Base-by-base conservation (phyloP, 1,140 invertebrate genomes). In the Drosophila pruinosa region DNA sequence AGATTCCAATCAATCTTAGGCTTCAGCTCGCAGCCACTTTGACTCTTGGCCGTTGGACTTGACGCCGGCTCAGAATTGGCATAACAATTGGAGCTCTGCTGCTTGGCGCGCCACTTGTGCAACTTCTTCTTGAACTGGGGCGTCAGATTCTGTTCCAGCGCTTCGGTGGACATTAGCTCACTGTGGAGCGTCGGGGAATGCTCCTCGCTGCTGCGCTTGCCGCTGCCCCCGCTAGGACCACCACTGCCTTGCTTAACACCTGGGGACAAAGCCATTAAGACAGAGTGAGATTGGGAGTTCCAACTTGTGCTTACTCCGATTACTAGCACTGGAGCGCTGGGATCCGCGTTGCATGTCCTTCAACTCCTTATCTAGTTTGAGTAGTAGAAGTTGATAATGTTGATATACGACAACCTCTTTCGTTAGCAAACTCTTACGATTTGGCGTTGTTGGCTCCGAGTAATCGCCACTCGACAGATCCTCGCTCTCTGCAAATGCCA, bases 41-140 rank as follows among this genome's bases (percentile, higher is more conserved):
- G 92, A 72, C 92, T 92, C 78, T 82, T 93, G 71, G 92, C 90
- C 72, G 92, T 91, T 15, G 81, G 81, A 69, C 81, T 85, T 6
- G 65, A 47, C 1, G 82, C 77, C 2, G 81, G 62, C 4, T 89
- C 80, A 3, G 92, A 78, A 22, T 90, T 75, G 34, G 72, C 59
- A 15, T 77, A 71, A 10, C 53, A 58, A 10, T 61, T 70, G 12
- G 83, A 62, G 50, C 52, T 82, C 31, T 90, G 91, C 15, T 94
- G 94, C 78, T 95, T 96, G 76, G 95, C 94, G n/a, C 95, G 94
- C 96, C 96, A 97, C 83, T 97, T 96, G 70, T 95, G 94, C 0
- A 97, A 91, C 89, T 97, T 97, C 91, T 96, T 96, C 34, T 94
- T 93, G 89, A 97, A 97, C 65, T 96, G 95, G 0, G 94, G 93